phyloP scores from a whole-genome alignment of 2,797 vertebrate species.

The Paguma larvata region DNA sequence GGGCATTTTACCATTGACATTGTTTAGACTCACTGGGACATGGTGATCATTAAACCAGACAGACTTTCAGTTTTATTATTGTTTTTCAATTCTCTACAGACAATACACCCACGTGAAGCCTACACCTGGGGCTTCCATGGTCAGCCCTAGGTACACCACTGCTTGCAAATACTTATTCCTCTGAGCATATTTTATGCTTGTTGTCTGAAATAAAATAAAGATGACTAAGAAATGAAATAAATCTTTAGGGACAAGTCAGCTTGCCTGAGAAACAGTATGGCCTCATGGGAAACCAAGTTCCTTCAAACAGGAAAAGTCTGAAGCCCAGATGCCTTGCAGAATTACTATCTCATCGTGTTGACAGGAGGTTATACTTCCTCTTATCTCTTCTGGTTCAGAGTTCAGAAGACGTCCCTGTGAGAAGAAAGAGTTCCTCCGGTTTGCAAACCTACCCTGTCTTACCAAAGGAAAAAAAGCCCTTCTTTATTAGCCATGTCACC shows the following conservation, averaged over 20 bases:
- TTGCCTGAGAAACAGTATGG: not conserved
- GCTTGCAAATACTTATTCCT: not conserved
- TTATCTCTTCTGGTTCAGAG: not conserved
- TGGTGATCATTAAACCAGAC: not conserved
- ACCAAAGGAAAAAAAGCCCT: not conserved
- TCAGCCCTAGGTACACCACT: not conserved
- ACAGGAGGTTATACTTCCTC: not conserved
- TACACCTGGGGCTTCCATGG: fast-evolving
- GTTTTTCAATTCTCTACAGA: not conserved
- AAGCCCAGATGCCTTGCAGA: not conserved
- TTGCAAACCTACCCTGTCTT: not conserved
- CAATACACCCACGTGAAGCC: not conserved
- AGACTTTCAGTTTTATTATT: not conserved
- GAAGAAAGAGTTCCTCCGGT: not conserved
- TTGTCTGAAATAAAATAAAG: constrained; percentile 32
- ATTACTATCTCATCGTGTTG: not conserved
- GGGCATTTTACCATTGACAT: not conserved
- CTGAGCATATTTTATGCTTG: not conserved
- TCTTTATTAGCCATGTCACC: not conserved
- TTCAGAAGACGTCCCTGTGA: not conserved
- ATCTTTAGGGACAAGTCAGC: not conserved
- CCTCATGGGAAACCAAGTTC: not conserved
- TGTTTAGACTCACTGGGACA: not conserved
- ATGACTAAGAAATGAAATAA: not conserved
- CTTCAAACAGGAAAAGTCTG: not conserved